These are phyloP conservation scores for Crocuta crocuta DNA, from an alignment of 2,113 vertebrate species.

Conservation along the genomic window DNA sequence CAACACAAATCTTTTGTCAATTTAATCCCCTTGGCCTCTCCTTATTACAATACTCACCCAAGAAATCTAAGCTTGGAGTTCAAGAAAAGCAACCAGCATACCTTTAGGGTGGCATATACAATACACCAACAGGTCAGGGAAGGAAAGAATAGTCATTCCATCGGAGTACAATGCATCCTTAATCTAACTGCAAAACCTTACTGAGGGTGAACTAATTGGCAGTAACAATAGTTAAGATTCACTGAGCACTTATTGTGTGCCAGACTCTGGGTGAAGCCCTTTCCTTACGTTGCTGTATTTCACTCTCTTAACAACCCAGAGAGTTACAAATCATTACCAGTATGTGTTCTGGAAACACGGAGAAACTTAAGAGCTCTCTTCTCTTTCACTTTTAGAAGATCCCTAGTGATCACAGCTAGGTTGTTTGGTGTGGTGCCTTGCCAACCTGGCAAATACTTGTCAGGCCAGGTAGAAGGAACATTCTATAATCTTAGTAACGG, in stretches of 20 bases:
- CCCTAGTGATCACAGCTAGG: conserved; percentile 33
- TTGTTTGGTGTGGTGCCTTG: conserved; percentile 61
- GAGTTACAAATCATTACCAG: neutral
- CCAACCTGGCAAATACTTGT: conserved; percentile 43
- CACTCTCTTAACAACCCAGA: neutral
- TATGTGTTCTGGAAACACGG: conserved; percentile 8
- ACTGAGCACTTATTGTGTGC: neutral
- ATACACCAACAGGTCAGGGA: neutral
- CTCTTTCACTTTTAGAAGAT: conserved; percentile 41
- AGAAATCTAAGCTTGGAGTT: conserved; percentile 1
- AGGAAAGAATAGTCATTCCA: neutral
- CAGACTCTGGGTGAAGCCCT: neutral
- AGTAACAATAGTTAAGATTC: neutral
- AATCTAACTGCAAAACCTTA: neutral
- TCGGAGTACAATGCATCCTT: neutral
- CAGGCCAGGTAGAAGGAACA: conserved; percentile 22
- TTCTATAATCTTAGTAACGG: neutral
- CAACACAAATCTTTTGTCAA: neutral
- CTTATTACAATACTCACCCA: neutral
- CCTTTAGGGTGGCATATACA: neutral
- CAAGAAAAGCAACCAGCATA: neutral
- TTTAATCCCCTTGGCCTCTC: neutral
- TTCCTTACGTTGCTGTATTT: neutral
- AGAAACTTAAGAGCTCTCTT: neutral
- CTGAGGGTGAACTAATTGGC: neutral